A percentile compares a stretch with the other conserved stretches of the same genome.
Conservation (phyloP, 2,888 invertebrate species). For the Andrena camellia region DNA sequence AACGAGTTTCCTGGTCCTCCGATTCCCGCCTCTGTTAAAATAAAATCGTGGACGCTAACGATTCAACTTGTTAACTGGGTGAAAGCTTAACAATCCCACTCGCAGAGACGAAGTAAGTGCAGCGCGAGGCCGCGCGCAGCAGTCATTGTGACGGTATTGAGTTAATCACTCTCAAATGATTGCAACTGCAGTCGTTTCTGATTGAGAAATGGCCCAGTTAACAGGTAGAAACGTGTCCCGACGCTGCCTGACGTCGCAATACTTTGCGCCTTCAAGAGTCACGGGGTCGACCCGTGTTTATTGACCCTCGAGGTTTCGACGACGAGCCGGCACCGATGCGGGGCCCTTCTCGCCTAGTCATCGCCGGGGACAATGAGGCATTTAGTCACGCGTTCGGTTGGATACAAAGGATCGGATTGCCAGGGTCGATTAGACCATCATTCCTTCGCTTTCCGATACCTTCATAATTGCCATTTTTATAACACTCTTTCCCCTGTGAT, state of each 20-base stretch:
- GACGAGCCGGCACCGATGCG: not conserved
- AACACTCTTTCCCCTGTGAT: not conserved
- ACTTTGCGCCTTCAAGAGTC: not conserved
- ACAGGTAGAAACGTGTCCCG: constrained; percentile 28
- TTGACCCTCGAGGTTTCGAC: constrained; percentile 35
- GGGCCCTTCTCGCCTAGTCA: constrained; percentile 25
- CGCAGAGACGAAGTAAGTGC: too few relatives aligned
- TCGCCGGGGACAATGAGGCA: not conserved
- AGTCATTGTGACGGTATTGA: not conserved
- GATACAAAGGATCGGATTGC: not conserved
- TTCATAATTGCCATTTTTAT: not conserved
- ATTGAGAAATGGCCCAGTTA: not conserved
- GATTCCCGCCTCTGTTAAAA: not conserved
- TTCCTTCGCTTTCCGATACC: not conserved
- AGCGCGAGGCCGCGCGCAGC: not conserved
- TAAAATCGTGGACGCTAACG: not conserved
- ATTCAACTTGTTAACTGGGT: not conserved
- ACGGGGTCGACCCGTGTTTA: constrained; percentile 28
- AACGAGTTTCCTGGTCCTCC: not conserved
- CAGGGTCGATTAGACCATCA: not conserved
- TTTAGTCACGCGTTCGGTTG: constrained; percentile 16
- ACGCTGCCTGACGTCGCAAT: not conserved
- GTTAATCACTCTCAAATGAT: not conserved
- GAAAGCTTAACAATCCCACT: not conserved
- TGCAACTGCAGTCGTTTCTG: not conserved